Conservation (phyloP, 2,113 vertebrate genomes). For the Psammodynastes pulverulentus region DNA sequence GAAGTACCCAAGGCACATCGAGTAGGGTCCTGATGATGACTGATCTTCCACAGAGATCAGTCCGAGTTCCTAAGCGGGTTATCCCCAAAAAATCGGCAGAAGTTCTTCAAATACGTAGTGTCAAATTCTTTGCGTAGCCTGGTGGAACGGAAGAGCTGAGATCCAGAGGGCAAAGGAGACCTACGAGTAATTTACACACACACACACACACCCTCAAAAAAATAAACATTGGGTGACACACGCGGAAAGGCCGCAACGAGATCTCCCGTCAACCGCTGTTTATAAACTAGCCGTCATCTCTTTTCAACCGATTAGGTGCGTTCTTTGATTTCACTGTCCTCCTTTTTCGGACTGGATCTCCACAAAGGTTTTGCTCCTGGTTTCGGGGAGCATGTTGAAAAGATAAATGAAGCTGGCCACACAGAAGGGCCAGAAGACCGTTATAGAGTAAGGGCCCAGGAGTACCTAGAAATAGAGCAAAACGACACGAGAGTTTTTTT, state of each 20-base stretch:
- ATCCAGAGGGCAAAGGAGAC: neutral
- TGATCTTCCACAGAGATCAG: neutral
- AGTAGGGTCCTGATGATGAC: neutral
- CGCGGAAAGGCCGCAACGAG: neutral
- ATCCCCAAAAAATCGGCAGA: neutral
- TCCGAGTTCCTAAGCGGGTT: neutral
- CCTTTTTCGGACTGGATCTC: conserved; percentile 74
- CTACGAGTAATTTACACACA: neutral
- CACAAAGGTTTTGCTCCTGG: conserved; percentile 86
- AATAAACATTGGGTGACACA: neutral
- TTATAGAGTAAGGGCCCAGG: conserved; percentile 81
- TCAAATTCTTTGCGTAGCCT: neutral
- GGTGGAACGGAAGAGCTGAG: neutral
- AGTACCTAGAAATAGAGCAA: neutral
- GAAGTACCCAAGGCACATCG: neutral
- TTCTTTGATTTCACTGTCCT: neutral
- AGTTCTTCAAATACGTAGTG: neutral
- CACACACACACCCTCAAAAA: neutral
- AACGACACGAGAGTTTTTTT: neutral
- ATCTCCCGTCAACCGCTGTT: too few relatives aligned
- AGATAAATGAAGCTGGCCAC: conserved; percentile 76
- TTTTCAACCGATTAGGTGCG: neutral
- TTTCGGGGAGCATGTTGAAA: conserved; percentile 86
- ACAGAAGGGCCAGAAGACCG: conserved; percentile 82
- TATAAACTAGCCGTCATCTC: neutral